Conservation (phyloP, 2,888 invertebrate species). For the Stomorhina lunata region DNA sequence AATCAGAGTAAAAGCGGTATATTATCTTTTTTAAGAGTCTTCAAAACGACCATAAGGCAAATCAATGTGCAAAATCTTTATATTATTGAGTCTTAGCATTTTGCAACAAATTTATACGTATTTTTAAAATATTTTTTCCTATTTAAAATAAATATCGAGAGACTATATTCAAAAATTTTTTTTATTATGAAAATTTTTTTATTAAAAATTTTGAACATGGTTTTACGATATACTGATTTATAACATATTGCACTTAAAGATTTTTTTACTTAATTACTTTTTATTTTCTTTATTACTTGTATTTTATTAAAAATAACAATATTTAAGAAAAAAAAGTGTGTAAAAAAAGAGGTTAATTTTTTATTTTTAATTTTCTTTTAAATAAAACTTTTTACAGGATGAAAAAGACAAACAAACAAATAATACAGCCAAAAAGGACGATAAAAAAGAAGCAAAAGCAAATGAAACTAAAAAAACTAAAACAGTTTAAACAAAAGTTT, state of each 20-base stretch:
- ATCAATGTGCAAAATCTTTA: too few species aligned
- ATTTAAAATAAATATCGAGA: too few species aligned
- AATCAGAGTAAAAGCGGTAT: too few species aligned
- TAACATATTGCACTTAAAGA: not conserved
- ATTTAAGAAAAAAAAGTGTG: not conserved
- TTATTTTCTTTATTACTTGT: slow-evolving; percentile 8
- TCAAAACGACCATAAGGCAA: too few species aligned
- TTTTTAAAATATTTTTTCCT: too few species aligned
- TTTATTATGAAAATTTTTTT: too few species aligned
- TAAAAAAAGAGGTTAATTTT: slow-evolving; percentile 28
- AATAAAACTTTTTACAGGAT: slow-evolving; percentile 77
- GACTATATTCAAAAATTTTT: too few species aligned
- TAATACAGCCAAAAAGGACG: slow-evolving; percentile 76
- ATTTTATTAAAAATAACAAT: not conserved
- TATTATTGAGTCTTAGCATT: too few species aligned
- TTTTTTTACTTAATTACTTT: not conserved
- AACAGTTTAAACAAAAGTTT: slow-evolving; percentile 33
- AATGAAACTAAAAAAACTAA: slow-evolving; percentile 64
- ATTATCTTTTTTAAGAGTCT: too few species aligned
- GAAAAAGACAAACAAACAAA: slow-evolving; percentile 77
- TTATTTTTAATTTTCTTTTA: slow-evolving; percentile 58
- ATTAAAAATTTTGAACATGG: too few species aligned
- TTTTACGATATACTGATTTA: too few species aligned
- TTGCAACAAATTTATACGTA: too few species aligned
- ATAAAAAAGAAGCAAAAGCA: slow-evolving; percentile 72